These are phyloP conservation scores for Smutsia temminckii DNA, from an alignment of 2,797 vertebrate species.

Conservation along the genomic window DNA sequence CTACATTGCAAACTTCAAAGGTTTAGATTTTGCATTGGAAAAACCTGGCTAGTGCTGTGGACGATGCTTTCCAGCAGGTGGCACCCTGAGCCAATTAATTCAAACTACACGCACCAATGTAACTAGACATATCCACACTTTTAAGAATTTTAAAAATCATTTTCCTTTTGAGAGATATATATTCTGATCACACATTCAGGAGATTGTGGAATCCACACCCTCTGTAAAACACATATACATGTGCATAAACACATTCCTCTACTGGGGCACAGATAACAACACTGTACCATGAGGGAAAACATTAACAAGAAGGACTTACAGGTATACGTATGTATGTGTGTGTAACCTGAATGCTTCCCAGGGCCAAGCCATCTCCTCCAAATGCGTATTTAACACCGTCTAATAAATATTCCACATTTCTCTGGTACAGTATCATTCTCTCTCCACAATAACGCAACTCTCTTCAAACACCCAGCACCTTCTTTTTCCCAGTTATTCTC, in stretches of 20 bases:
- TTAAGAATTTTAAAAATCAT: neutral
- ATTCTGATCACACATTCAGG: neutral
- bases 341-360: neutral
- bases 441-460: neutral
- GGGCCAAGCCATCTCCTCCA: neutral
- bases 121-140: neutral
- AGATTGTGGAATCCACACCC: neutral
- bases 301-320: neutral
- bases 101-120: fast-evolving
- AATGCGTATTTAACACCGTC: neutral
- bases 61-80: conserved; percentile 52
- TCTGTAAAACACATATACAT: neutral
- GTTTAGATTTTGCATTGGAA: neutral
- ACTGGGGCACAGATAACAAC: neutral
- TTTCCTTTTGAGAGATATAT: neutral
- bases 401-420: neutral
- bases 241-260: neutral
- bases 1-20: no score
- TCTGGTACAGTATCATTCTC: neutral
- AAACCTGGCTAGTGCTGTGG: neutral
- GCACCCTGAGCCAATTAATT: conserved; percentile 32
- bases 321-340: neutral
- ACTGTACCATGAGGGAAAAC: neutral
- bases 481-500: neutral
- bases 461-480: neutral